Evolutionary conservation across 2,797 vertebrate genomes (phyloP).

Genomic region (Gymnoscopelus microlampas): DNA sequence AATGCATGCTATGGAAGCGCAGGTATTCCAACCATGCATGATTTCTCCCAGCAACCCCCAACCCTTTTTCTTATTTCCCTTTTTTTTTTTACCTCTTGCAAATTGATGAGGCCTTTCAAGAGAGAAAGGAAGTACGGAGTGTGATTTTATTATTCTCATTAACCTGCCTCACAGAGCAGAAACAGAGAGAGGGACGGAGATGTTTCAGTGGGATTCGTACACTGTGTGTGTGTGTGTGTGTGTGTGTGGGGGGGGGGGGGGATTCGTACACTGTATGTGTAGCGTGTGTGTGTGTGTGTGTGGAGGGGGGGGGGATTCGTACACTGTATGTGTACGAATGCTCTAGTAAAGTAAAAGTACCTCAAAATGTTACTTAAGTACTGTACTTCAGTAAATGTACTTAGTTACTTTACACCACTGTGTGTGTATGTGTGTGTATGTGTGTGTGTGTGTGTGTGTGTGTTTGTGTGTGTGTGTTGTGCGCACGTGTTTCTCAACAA

Average conservation of each 20-base stretch:
- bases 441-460: constrained; percentile 5
- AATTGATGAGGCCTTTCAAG: constrained; percentile 86
- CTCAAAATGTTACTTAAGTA: too few relatives aligned
- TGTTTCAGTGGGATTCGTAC: constrained; percentile 48
- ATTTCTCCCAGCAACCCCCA: constrained; percentile 41
- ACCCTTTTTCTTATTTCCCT: constrained; percentile 21
- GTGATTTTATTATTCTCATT: constrained; percentile 94
- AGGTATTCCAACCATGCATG: constrained; percentile 84
- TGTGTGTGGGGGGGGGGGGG: too few relatives aligned
- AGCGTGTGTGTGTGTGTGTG: background rate
- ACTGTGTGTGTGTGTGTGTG: background rate
- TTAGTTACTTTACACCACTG: too few relatives aligned
- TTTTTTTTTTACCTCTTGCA: constrained; percentile 75
- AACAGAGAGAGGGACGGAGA: constrained; percentile 60
- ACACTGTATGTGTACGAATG: too few relatives aligned
- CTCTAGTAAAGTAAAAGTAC: too few relatives aligned
- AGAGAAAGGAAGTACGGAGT: constrained; percentile 88
- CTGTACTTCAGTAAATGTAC: too few relatives aligned
- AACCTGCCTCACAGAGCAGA: constrained; percentile 78
- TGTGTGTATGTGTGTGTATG: constrained; percentile 1
- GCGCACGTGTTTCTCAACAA: constrained; percentile 26
- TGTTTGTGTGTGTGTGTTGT: background rate
- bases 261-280: too few relatives aligned
- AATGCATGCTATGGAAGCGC: constrained; percentile 71
- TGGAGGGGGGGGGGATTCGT: too few relatives aligned